These are phyloP conservation scores for Laticauda laticaudata DNA, from an alignment of 2,113 vertebrate species.

Conservation along the genomic window DNA sequence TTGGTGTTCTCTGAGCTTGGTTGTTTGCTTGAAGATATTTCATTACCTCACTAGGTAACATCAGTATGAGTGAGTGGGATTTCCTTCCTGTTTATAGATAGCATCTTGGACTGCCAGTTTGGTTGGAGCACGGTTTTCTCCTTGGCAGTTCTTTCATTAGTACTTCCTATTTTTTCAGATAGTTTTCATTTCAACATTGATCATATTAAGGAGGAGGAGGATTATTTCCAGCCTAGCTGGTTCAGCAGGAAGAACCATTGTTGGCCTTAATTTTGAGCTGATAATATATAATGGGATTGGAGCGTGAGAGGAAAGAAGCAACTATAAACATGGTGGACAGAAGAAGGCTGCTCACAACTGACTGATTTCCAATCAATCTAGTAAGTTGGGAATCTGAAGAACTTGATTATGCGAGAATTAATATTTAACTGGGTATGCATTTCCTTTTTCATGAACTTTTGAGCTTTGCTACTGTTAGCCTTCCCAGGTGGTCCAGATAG, in stretches of 20 bases:
- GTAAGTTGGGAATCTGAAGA: not conserved
- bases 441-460: not conserved
- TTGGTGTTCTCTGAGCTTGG: not conserved
- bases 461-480: not conserved
- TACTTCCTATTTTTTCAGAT: not conserved
- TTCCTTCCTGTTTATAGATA: not conserved
- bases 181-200: not conserved
- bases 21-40: not conserved
- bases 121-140: not conserved
- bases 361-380: not conserved
- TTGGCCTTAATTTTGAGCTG: not conserved
- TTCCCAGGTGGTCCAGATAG: not conserved
- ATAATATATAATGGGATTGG: not conserved
- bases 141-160: not conserved
- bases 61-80: not conserved
- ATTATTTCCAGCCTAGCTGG: not conserved
- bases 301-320: not conserved
- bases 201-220: not conserved
- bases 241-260: not conserved
- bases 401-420: not conserved
- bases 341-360: not conserved
- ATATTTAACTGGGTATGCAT: not conserved
- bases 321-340: not conserved
- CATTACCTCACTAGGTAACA: not conserved
- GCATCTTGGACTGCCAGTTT: not conserved